Evolutionary conservation across 2,888 invertebrate genomes (phyloP).

Genomic region (Bombylius major): DNA sequence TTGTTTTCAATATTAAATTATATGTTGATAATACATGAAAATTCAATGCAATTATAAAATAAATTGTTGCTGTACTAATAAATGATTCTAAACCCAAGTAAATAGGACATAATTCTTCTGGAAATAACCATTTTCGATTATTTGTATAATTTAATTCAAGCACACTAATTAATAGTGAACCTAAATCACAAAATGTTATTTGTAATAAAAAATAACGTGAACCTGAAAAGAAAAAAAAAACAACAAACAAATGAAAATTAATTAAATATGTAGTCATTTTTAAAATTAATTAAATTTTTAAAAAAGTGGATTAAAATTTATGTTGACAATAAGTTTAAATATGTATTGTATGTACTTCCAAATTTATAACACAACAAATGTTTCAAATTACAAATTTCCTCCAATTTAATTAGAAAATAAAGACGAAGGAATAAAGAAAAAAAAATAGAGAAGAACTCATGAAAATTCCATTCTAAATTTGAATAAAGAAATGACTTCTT

Average conservation of each 20-base stretch:
- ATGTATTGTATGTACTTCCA: too few species aligned
- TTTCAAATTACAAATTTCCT: too few species aligned
- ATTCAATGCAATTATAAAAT: slow-evolving; percentile 43
- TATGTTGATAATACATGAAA: slow-evolving; percentile 43
- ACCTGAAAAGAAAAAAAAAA: slow-evolving; percentile 29
- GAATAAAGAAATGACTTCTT: too few species aligned
- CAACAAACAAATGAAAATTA: too few species aligned
- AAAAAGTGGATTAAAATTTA: background rate
- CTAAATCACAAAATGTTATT: slow-evolving; percentile 40
- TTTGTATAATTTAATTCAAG: slow-evolving; percentile 44
- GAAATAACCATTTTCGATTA: slow-evolving; percentile 41
- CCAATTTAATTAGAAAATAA: too few species aligned
- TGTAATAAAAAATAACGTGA: slow-evolving; percentile 42
- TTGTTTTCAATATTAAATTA: slow-evolving; percentile 13
- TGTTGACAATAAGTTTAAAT: slow-evolving; percentile 8
- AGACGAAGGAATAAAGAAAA: too few species aligned
- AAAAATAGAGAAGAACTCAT: too few species aligned
- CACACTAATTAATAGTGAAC: slow-evolving; percentile 35
- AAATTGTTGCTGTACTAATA: slow-evolving; percentile 42
- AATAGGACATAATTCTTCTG: slow-evolving; percentile 39
- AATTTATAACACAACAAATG: too few species aligned
- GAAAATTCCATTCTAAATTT: too few species aligned
- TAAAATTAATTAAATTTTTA: too few species aligned
- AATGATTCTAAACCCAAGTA: slow-evolving; percentile 45
- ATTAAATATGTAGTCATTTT: too few species aligned